Evolutionary conservation across 2,797 vertebrate genomes (phyloP).

Genomic region (Harpagifer antarcticus): DNA sequence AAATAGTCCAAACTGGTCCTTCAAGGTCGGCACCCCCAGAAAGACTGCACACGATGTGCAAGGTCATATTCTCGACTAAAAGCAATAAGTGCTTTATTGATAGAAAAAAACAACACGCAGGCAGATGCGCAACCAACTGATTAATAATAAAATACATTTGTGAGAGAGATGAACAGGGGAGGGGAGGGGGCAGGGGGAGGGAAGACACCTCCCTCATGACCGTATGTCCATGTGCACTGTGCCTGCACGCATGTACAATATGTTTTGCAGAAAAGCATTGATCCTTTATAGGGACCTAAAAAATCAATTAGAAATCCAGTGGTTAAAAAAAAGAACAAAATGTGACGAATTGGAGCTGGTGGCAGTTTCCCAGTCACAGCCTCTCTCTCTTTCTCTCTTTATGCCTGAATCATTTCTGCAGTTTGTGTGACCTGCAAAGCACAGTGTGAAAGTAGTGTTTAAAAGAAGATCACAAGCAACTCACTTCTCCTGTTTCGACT

Average conservation of each 20-base stretch:
- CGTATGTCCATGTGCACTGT: constrained; percentile 37
- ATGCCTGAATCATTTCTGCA: constrained; percentile 63
- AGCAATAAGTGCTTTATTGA: constrained; percentile 96
- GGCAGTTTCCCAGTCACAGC: constrained; percentile 54
- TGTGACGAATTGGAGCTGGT: constrained; percentile 70
- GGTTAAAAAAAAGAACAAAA: constrained; percentile 75
- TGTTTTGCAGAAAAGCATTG: constrained; percentile 66
- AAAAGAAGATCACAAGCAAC: constrained; percentile 54
- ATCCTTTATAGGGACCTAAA: constrained; percentile 73
- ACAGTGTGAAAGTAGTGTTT: constrained; percentile 64
- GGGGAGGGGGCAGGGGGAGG: constrained; percentile 21
- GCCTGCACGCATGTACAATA: constrained; percentile 39
- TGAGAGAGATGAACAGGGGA: constrained; percentile 56
- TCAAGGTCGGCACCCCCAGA: constrained; percentile 86
- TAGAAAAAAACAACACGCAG: constrained; percentile 80
- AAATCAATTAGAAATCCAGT: constrained; percentile 70
- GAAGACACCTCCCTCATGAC: constrained; percentile 51
- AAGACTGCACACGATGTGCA: constrained; percentile 84
- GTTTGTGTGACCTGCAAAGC: constrained; percentile 53
- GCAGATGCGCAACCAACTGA: constrained; percentile 84
- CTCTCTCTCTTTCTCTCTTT: constrained; percentile 20
- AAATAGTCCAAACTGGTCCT: constrained; percentile 84
- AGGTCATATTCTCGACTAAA: constrained; percentile 92
- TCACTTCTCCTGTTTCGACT: constrained; percentile 69
- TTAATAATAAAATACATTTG: constrained; percentile 87